Evolutionary conservation across 2,797 vertebrate genomes (phyloP).

Genomic region (Ibycter americanus): DNA sequence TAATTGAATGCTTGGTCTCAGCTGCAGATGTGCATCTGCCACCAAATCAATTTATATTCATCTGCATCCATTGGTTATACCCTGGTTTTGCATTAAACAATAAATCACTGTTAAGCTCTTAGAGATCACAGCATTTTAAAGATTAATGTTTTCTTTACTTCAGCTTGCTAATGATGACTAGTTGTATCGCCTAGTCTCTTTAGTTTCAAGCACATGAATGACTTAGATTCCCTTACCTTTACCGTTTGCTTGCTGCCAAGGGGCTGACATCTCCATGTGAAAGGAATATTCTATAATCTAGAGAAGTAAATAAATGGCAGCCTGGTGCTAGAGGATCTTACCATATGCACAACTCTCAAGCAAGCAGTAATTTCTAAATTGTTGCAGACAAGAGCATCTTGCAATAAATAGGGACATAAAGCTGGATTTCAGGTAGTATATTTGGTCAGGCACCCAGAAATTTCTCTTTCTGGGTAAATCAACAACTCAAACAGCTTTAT

Average conservation of each 20-base stretch:
- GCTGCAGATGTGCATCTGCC: not conserved
- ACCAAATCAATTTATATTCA: not conserved
- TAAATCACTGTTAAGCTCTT: not conserved
- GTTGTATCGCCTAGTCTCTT: not conserved
- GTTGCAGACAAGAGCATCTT: not conserved
- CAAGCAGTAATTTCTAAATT: not conserved
- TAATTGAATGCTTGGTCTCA: not conserved
- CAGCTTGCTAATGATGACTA: not conserved
- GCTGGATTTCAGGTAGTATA: not conserved
- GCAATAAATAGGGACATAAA: not conserved
- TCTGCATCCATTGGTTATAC: not conserved
- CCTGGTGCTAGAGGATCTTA: not conserved
- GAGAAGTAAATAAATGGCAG: not conserved
- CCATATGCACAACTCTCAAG: not conserved
- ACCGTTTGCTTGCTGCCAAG: not conserved
- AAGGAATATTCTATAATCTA: not conserved
- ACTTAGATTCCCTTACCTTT: not conserved
- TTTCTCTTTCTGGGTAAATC: not conserved
- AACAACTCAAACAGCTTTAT: not conserved
- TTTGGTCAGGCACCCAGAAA: not conserved
- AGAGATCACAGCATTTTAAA: not conserved
- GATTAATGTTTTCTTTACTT: not conserved
- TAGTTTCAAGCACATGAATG: not conserved
- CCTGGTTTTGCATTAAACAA: not conserved
- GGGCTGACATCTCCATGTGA: not conserved